Percentiles rank a stretch among this genome's conserved stretches.
Evolutionary conservation across 2,888 invertebrate genomes (phyloP).

Genomic region (Cordilura impudica): DNA sequence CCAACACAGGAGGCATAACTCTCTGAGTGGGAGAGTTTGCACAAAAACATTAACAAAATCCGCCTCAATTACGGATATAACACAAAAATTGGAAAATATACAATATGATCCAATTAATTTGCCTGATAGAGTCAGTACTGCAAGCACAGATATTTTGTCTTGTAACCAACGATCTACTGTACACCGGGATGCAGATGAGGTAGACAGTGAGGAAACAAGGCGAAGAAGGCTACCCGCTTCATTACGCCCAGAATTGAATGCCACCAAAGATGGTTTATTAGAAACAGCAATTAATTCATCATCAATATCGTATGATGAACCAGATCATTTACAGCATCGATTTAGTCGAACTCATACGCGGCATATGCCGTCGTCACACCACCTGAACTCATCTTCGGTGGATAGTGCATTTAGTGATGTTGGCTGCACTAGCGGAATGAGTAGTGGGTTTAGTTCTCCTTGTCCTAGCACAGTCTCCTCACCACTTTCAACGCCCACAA

Average conservation of each 20-base stretch:
- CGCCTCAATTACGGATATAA: slow-evolving; percentile 52
- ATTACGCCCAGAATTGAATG: slow-evolving; percentile 23
- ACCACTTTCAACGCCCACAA: slow-evolving; percentile 74
- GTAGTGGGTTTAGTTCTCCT: slow-evolving; percentile 73
- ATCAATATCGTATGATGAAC: slow-evolving; percentile 69
- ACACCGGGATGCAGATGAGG: slow-evolving; percentile 54
- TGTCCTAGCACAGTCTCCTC: slow-evolving; percentile 74
- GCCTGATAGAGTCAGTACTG: slow-evolving; percentile 39
- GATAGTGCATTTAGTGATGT: slow-evolving; percentile 58
- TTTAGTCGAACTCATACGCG: slow-evolving; percentile 68
- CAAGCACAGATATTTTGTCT: slow-evolving; percentile 22
- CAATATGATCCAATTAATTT: slow-evolving; percentile 49
- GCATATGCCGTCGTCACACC: slow-evolving; percentile 42
- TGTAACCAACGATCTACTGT: slow-evolving; percentile 32
- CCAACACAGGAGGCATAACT: slow-evolving; percentile 68
- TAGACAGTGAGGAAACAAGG: slow-evolving; percentile 55
- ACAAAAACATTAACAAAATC: slow-evolving; percentile 39
- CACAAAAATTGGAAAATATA: slow-evolving; percentile 47
- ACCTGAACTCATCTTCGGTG: slow-evolving; percentile 18
- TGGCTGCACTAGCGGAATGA: slow-evolving; percentile 72
- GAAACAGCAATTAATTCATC: slow-evolving; percentile 59
- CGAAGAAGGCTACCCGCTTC: slow-evolving; percentile 39
- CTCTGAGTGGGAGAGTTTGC: slow-evolving; percentile 56
- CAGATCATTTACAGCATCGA: slow-evolving; percentile 72
- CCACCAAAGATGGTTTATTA: slow-evolving; percentile 56